phyloP scores from a whole-genome alignment of 2,888 invertebrate species.

The Muschampia plurimacula region DNA sequence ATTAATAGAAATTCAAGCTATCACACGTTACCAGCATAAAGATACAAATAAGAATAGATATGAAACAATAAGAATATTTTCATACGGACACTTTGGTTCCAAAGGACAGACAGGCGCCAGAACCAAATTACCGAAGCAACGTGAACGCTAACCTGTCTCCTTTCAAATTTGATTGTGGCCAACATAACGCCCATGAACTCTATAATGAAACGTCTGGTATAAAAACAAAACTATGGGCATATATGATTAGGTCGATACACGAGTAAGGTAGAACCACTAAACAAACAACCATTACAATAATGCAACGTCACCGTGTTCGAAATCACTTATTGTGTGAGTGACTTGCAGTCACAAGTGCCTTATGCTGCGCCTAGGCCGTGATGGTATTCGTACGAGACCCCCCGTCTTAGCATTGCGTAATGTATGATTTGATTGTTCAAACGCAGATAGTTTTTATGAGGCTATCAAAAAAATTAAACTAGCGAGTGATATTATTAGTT shows the following conservation, averaged over 20 bases:
- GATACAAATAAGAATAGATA: constrained; percentile 18
- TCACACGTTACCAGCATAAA: neutral
- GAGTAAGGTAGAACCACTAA: constrained; percentile 85
- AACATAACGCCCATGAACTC: constrained; percentile 85
- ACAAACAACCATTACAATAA: constrained; percentile 84
- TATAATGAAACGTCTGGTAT: constrained; percentile 81
- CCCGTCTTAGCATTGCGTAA: constrained; percentile 55
- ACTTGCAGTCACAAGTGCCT: constrained; percentile 79
- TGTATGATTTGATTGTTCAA: constrained; percentile 47
- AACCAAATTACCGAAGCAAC: constrained; percentile 75
- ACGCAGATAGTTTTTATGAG: neutral
- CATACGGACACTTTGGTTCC: constrained; percentile 56
- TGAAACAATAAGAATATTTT: constrained; percentile 52
- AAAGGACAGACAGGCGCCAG: constrained; percentile 77
- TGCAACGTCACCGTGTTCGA: constrained; percentile 80
- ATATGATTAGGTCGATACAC: constrained; percentile 85
- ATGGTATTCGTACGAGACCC: constrained; percentile 50
- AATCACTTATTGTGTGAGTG: constrained; percentile 84
- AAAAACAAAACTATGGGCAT: constrained; percentile 85
- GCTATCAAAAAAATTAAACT: neutral
- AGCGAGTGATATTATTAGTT: too few relatives aligned
- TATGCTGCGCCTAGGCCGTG: constrained; percentile 62
- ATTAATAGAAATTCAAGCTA: neutral
- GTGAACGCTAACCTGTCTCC: constrained; percentile 78
- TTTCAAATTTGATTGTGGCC: constrained; percentile 84